Conservation (phyloP, 2,113 vertebrate genomes). For the Scophthalmus maximus region DNA sequence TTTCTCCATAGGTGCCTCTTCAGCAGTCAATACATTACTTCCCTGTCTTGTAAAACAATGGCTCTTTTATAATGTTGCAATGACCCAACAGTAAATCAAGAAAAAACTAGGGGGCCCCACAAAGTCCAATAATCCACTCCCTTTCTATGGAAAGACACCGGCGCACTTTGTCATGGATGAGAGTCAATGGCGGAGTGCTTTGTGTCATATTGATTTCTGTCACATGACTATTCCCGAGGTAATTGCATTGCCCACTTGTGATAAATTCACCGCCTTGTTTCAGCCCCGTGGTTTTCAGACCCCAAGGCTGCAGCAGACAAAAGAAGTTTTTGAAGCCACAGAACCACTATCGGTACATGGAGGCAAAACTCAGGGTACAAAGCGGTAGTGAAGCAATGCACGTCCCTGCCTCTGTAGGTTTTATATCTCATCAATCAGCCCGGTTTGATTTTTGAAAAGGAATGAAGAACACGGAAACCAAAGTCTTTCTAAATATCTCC, state of each 20-base stretch:
- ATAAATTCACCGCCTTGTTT: slow-evolving; percentile 78
- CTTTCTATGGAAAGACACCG: slow-evolving; percentile 63
- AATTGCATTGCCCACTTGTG: slow-evolving; percentile 77
- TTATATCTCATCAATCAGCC: neutral
- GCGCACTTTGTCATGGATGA: slow-evolving; percentile 75
- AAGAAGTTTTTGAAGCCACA: slow-evolving; percentile 44
- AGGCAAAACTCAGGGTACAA: slow-evolving; percentile 1
- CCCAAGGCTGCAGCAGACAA: slow-evolving; percentile 35
- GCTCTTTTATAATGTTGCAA: slow-evolving; percentile 75
- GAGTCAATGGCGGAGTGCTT: slow-evolving; percentile 78
- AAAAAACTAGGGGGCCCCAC: slow-evolving; percentile 65
- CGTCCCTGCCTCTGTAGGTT: neutral
- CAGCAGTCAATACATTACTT: slow-evolving; percentile 69
- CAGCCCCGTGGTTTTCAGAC: slow-evolving; percentile 44
- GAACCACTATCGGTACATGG: slow-evolving; percentile 26
- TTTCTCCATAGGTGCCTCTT: slow-evolving; percentile 48
- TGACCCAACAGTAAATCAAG: slow-evolving; percentile 81
- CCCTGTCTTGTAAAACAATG: slow-evolving; percentile 78
- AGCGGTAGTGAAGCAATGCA: neutral
- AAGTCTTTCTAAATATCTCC: neutral
- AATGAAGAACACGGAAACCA: neutral
- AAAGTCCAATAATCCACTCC: slow-evolving; percentile 78
- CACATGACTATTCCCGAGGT: slow-evolving; percentile 75
- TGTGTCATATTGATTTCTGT: slow-evolving; percentile 83
- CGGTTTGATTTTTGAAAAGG: neutral